Evolutionary conservation across 2,888 invertebrate species (phyloP), one percentile per base, ranked within the genome.

Genomic region (Holacanthella duospinosa): DNA sequence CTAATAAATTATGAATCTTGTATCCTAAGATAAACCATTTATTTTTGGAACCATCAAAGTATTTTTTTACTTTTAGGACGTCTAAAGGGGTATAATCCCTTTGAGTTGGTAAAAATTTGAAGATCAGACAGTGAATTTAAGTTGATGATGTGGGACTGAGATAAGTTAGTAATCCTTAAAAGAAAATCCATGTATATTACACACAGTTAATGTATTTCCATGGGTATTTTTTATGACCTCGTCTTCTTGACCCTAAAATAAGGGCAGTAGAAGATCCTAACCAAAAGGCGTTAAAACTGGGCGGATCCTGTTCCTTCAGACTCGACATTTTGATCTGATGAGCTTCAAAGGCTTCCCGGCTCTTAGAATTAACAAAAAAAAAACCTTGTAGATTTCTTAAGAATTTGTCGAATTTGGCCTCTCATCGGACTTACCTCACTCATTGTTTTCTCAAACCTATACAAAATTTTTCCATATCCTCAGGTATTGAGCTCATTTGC

Each of bases 261-360:
- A 56, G 56, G 29, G 24, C 24, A 56, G 27, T 56, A 21, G 29
- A 56, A 27, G 56, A 29, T 21, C 28, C 28, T 56, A 29, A n/a
- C 19, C n/a, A n/a, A 29, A 56, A 68, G 65, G 69, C 66, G 69
- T 69, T 64, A 69, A 66, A 69, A 67, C 64, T 63, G 69, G 69
- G 69, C 61, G 69, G 61, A 55, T 19, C 28, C 36, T 36, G 55
- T 16, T 48, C 48, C 27, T 56, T 48, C 24, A 25, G n/a, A 62
- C 28, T 57, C 57, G 44, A 28, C 44, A 26, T 29, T 56, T 62
- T 43, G 29, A 57, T 62, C 54, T 57, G 29, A 27, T 54, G 29
- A 58, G 56, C 24, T 56, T 64, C 60, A 64, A 64, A 64, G 56
- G 59, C n/a, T n/a, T n/a, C n/a, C n/a, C n/a, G n/a, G n/a, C n/a